Conservation (phyloP, 2,888 invertebrate species). For the Apocheima hispidaria region DNA sequence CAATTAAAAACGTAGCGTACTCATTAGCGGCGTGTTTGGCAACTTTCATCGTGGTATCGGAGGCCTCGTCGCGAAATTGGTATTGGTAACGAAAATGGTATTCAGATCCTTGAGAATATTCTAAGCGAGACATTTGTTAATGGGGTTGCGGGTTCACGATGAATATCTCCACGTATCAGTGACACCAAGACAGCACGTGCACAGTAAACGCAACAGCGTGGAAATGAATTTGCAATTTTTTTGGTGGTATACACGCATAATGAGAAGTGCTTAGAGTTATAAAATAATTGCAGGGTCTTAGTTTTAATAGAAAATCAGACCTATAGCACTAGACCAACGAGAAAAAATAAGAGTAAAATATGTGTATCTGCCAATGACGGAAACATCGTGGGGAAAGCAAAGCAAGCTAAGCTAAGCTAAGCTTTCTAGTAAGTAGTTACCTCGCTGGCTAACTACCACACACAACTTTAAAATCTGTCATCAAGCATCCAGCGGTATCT, state of each 20-base stretch:
- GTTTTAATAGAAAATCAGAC: too few relatives aligned
- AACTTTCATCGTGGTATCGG: conserved; percentile 20
- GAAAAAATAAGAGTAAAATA: too few relatives aligned
- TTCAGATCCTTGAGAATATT: conserved; percentile 27
- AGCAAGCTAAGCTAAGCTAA: too few relatives aligned
- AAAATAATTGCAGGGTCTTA: too few relatives aligned
- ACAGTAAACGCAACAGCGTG: conserved; percentile 12
- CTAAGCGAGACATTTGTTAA: conserved; percentile 22
- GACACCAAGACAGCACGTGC: conserved; percentile 6
- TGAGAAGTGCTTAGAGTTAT: too few relatives aligned
- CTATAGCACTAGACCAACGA: too few relatives aligned
- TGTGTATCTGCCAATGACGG: too few relatives aligned
- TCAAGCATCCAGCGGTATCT: too few relatives aligned
- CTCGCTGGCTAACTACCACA: too few relatives aligned
- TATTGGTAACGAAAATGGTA: conserved; percentile 7
- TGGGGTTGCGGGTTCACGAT: conserved; percentile 4
- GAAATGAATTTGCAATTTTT: conserved; percentile 15
- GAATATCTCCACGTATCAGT: conserved; percentile 14
- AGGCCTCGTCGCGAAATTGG: background rate
- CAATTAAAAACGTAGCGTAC: conserved; percentile 29
- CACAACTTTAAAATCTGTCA: too few relatives aligned
- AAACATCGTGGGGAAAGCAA: too few relatives aligned
- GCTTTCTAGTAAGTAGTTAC: too few relatives aligned
- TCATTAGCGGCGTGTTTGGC: conserved; percentile 19
- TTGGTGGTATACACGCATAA: conserved; percentile 5